These are phyloP conservation scores for Ceratina australensis DNA, from an alignment of 1,140 invertebrate genomes.

Conservation along the genomic window DNA sequence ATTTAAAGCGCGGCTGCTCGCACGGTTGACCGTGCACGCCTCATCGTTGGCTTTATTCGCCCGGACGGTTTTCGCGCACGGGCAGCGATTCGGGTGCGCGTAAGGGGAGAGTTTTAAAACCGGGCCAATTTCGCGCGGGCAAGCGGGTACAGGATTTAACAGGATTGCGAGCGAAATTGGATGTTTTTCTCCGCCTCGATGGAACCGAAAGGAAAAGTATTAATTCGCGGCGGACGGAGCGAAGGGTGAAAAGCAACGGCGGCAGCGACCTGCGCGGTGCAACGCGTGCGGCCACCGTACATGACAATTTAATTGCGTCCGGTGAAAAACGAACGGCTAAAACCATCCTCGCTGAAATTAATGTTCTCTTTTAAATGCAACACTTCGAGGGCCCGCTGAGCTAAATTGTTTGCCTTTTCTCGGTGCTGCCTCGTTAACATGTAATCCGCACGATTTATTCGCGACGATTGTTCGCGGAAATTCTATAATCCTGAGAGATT, in stretches of 20 bases:
- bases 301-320: constrained; percentile 33
- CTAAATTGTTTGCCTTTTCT: background rate
- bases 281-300: background rate
- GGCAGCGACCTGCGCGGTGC: background rate
- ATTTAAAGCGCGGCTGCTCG: too few relatives aligned
- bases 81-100: background rate
- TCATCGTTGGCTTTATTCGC: background rate
- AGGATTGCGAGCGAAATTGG: constrained; percentile 38
- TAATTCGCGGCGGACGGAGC: constrained; percentile 7
- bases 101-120: constrained; percentile 25
- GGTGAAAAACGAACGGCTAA: background rate
- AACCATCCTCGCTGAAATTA: constrained; percentile 4
- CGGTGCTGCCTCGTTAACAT: background rate
- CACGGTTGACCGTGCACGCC: background rate
- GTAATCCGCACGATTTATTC: constrained; percentile 15
- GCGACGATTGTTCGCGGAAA: background rate
- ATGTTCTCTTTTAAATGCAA: constrained; percentile 10
- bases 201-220: constrained; percentile 30
- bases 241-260: background rate
- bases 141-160: background rate
- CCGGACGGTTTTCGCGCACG: background rate
- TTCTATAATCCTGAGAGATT: background rate
- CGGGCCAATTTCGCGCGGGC: constrained; percentile 15
- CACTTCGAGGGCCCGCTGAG: background rate
- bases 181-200: constrained; percentile 16